A percentile compares a stretch with the other conserved stretches of the same genome.
phyloP scores from a whole-genome alignment of 1,140 invertebrate species.

The Bombus ignitus region DNA sequence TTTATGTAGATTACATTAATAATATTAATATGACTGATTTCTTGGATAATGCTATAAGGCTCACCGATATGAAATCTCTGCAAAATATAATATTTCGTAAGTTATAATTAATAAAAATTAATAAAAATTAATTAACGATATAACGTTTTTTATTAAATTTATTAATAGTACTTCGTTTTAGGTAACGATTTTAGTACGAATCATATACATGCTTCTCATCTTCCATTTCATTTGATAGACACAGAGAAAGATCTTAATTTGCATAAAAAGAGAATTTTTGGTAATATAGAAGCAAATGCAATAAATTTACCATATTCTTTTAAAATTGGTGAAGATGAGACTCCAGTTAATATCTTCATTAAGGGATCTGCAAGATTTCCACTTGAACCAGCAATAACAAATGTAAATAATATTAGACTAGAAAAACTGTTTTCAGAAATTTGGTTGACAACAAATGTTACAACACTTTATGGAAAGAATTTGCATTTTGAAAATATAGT shows the following conservation, averaged over 20 bases:
- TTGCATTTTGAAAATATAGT: conserved; percentile 46
- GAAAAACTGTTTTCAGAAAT: conserved; percentile 53
- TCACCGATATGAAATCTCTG: conserved; percentile 62
- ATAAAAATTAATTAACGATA: too few relatives aligned
- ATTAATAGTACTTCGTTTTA: conserved; percentile 10
- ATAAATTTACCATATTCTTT: conserved; percentile 39
- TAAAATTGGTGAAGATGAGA: neutral
- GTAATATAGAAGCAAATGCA: conserved; percentile 7
- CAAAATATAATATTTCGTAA: conserved; percentile 69
- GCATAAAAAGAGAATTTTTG: conserved; percentile 41
- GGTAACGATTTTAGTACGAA: conserved; percentile 43
- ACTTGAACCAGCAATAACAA: conserved; percentile 66
- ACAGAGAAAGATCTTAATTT: conserved; percentile 18
- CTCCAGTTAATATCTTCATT: conserved; percentile 13
- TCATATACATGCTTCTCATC: neutral
- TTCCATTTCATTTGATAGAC: conserved; percentile 13
- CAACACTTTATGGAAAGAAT: conserved; percentile 54
- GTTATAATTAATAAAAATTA: neutral
- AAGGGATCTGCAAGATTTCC: conserved; percentile 66
- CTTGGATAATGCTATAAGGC: conserved; percentile 56
- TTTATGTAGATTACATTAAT: conserved; percentile 63
- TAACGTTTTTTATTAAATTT: neutral
- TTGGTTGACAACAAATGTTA: conserved; percentile 65
- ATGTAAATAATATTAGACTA: conserved; percentile 63
- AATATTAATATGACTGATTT: conserved; percentile 62